Evolutionary conservation across 2,888 invertebrate species (phyloP).

Genomic region (Pimpla rufipes): DNA sequence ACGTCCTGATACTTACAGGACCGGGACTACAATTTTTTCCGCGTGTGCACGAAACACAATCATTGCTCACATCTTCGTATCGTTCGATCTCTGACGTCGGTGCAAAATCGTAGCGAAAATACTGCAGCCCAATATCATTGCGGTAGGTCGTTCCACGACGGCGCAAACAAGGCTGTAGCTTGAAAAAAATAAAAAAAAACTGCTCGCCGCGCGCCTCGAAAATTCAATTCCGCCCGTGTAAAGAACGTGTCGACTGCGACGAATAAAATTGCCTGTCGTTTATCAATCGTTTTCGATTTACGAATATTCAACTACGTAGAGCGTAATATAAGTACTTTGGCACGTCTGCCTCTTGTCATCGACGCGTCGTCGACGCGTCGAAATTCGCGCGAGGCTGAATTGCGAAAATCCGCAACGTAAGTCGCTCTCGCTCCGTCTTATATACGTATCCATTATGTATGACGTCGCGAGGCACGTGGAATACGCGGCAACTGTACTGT

Average conservation of each 20-base stretch:
- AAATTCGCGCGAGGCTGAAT: slow-evolving; percentile 27
- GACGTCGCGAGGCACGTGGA: slow-evolving; percentile 19
- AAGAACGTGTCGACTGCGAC: slow-evolving; percentile 4
- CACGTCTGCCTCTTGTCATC: slow-evolving; percentile 20
- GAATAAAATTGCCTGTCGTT: slow-evolving; percentile 31
- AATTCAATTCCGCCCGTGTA: slow-evolving; percentile 16
- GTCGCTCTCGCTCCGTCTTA: slow-evolving; percentile 12
- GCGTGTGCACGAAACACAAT: too few relatives aligned
- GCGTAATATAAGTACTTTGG: slow-evolving; percentile 17
- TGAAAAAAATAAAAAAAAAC: slow-evolving; percentile 3
- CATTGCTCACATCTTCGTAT: too few relatives aligned
- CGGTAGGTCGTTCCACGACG: not conserved
- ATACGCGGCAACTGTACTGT: slow-evolving; percentile 32
- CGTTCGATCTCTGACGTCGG: not conserved
- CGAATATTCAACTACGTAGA: slow-evolving; percentile 23
- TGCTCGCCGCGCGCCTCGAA: not conserved
- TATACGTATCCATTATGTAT: slow-evolving; percentile 46
- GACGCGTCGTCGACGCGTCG: slow-evolving; percentile 13
- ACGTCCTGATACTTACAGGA: too few relatives aligned
- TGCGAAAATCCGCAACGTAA: slow-evolving; percentile 46
- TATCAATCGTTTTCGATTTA: slow-evolving; percentile 29
- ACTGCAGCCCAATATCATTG: not conserved
- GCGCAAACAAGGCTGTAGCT: not conserved
- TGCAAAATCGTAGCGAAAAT: not conserved
- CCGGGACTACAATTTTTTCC: too few relatives aligned